Base-by-base conservation (phyloP, 2,113 vertebrate species). In the Apistogramma diplotaenia region DNA sequence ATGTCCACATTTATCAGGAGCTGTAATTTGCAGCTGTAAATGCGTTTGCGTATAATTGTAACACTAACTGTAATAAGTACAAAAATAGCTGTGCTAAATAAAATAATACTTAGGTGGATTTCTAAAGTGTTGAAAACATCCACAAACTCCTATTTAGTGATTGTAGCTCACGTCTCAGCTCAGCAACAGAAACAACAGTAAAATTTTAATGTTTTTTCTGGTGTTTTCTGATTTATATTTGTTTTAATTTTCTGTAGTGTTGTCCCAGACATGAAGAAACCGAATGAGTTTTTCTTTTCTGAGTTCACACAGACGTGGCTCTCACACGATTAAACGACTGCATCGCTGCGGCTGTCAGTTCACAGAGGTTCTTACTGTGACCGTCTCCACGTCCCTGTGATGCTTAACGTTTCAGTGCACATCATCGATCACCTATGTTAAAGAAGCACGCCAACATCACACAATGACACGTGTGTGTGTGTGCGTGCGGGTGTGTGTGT, bases 61-160 rank as follows among this genome's bases (percentile, higher is more conserved):
- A 49, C 23, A 13, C 12, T 29, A 12, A 46, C 8, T 49, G 25
- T 70, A 46, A 49, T 49, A 67, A 3, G 16, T 70, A 70, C 5
- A 49, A 70, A 49, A 70, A 49, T 49, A 70, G 46, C 8, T 49
- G 3, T 70, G 16, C 25, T 67, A 27, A 67, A 46, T 46, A 67
- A 0, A 65, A 23, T 23, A 37, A 61, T 35, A 7, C 16, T 46
- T 37, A 15, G 15, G 59, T 61, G 0, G n/a, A 37, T 62, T 62
- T 62, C 6, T 62, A 62, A 61, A 23, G 11, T 18, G 37, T 62
- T 21, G 10, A 67, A 67, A 67, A 67, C 5, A 11, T 67, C 43
- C 37, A 0, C 43, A 65, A 43, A 11, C 35, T 27, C 21, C 43
- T 18, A 65, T 65, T 25, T 43, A 25, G 1, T 0, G 37, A 27